Evolutionary conservation across 2,888 invertebrate genomes (phyloP).

Genomic region (Congeria kusceri): DNA sequence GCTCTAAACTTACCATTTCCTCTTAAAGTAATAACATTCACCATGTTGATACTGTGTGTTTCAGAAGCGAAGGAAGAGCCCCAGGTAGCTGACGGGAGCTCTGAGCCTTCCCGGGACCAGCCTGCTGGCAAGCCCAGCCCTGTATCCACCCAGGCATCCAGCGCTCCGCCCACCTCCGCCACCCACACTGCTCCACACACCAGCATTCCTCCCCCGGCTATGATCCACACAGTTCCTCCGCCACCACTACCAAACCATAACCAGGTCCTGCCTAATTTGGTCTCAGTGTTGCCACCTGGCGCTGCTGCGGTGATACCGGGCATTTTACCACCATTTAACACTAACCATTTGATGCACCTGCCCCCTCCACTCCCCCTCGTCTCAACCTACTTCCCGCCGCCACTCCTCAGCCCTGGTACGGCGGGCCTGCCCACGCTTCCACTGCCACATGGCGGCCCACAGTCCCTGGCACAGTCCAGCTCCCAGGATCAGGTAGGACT

Average conservation of each 20-base stretch:
- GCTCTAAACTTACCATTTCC: too few relatives aligned
- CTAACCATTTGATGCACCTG: conserved; percentile 60
- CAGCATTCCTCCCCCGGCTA: conserved; percentile 55
- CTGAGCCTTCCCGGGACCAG: neutral
- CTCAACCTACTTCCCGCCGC: conserved; percentile 49
- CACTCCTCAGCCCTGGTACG: conserved; percentile 44
- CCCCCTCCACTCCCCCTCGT: conserved; percentile 54
- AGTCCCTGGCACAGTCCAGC: conserved; percentile 14
- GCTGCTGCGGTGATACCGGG: conserved; percentile 36
- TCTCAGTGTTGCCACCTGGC: conserved; percentile 45
- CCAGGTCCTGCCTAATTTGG: conserved; percentile 65
- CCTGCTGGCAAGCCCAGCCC: conserved; percentile 1
- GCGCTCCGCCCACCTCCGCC: neutral
- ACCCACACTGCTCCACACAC: conserved; percentile 23
- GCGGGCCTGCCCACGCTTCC: conserved; percentile 21
- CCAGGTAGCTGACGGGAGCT: conserved; percentile 1
- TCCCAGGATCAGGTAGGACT: conserved; percentile 61
- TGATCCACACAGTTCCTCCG: conserved; percentile 55
- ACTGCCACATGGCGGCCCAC: conserved; percentile 1
- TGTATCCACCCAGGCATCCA: neutral
- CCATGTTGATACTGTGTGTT: neutral
- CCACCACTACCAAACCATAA: conserved; percentile 58
- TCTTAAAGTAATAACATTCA: neutral
- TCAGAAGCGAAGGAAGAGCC: neutral
- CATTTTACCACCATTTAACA: conserved; percentile 52